Conservation (phyloP, 2,797 vertebrate genomes). For the Poeciliopsis infans region DNA sequence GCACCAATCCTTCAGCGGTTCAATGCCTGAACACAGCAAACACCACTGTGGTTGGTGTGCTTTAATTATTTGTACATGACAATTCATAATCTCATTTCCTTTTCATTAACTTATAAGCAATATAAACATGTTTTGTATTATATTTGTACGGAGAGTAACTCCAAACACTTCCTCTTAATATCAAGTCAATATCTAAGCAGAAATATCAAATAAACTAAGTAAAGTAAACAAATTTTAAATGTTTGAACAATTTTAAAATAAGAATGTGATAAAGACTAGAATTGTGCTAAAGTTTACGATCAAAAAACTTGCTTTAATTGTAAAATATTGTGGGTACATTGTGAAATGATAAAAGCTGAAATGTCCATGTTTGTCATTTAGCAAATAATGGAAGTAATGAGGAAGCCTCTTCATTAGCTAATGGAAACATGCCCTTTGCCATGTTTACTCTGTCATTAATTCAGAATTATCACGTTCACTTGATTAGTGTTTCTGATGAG, state of each 20-base stretch:
- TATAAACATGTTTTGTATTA: neutral
- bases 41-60: neutral
- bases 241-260: neutral
- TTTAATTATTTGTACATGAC: neutral
- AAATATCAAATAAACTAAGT: neutral
- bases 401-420: slow-evolving; percentile 58
- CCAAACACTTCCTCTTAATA: neutral
- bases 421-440: slow-evolving; percentile 58
- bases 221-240: neutral
- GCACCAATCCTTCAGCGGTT: slow-evolving; percentile 13
- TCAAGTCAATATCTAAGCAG: neutral
- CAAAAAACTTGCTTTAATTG: neutral
- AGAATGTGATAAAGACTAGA: neutral
- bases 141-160: neutral
- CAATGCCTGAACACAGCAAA: neutral
- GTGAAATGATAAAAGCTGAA: slow-evolving; percentile 9
- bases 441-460: slow-evolving; percentile 62
- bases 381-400: slow-evolving; percentile 54
- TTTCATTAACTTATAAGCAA: neutral
- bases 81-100: neutral
- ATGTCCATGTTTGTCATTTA: slow-evolving; percentile 44
- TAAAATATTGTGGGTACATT: neutral
- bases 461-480: slow-evolving; percentile 65
- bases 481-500: slow-evolving; percentile 66
- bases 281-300: neutral